Percentiles rank a stretch among this genome's conserved stretches.
phyloP scores from a whole-genome alignment of 2,113 vertebrate genomes.

The Hippolais icterina region DNA sequence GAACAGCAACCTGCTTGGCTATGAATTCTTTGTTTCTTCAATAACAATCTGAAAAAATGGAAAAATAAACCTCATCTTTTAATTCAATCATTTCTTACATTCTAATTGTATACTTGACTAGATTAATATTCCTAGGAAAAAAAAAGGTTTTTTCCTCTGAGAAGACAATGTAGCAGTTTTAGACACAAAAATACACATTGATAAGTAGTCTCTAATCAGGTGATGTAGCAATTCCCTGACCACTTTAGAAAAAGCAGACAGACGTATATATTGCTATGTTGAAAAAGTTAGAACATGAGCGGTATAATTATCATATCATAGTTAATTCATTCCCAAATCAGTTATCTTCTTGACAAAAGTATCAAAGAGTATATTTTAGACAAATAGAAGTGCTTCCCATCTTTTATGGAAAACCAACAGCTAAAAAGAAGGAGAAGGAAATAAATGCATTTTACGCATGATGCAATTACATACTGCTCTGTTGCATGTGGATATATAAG shows the following conservation, averaged over 20 bases:
- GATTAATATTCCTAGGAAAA: background rate
- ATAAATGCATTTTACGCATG: background rate
- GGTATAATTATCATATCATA: background rate
- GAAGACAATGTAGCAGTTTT: background rate
- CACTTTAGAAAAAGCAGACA: background rate
- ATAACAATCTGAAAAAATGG: background rate
- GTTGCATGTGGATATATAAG: background rate
- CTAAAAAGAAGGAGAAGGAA: background rate
- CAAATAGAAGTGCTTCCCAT: background rate
- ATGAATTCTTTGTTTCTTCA: background rate
- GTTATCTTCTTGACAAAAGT: background rate
- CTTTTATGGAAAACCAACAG: background rate
- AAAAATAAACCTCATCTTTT: background rate
- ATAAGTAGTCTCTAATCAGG: background rate
- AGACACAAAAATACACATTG: background rate
- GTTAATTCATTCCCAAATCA: background rate
- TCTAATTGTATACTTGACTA: background rate
- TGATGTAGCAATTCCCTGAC: background rate
- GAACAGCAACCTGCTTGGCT: background rate
- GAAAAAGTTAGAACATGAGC: background rate
- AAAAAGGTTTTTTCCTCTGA: background rate
- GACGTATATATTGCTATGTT: background rate
- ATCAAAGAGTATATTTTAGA: background rate
- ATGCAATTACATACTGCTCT: background rate
- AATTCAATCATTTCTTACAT: background rate